Evolutionary conservation across 2,113 vertebrate genomes (phyloP).

Genomic region (Caloenas nicobarica): DNA sequence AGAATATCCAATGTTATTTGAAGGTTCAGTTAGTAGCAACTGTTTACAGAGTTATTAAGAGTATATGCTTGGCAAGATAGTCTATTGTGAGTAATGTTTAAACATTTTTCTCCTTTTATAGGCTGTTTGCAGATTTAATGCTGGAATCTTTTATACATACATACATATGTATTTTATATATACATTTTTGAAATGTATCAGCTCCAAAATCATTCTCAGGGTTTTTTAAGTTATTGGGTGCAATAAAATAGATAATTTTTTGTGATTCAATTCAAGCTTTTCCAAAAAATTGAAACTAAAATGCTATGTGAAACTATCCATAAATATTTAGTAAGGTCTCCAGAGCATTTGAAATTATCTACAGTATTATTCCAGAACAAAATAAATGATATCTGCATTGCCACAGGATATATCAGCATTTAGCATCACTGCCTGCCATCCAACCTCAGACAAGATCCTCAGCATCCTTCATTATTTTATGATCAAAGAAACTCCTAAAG

Average conservation of each 20-base stretch:
- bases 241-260: background rate
- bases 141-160: background rate
- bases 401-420: background rate
- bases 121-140: background rate
- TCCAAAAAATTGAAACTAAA: background rate
- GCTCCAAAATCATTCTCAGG: background rate
- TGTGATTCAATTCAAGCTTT: background rate
- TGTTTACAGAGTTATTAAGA: background rate
- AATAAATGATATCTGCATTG: background rate
- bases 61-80: background rate
- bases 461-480: background rate
- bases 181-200: background rate
- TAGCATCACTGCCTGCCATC: background rate
- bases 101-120: background rate
- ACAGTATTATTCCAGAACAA: background rate
- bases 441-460: background rate
- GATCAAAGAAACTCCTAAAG: rapidly evolving
- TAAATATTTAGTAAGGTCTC: background rate
- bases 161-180: background rate
- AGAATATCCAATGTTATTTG: background rate
- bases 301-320: background rate
- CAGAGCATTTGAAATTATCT: background rate
- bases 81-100: background rate
- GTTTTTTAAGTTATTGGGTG: background rate
- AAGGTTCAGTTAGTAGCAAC: background rate